A percentile compares a stretch with the other conserved stretches of the same genome.
These are phyloP conservation scores for Eurytoma adleriae DNA, from an alignment of 2,888 invertebrate species.

Conservation along the genomic window DNA sequence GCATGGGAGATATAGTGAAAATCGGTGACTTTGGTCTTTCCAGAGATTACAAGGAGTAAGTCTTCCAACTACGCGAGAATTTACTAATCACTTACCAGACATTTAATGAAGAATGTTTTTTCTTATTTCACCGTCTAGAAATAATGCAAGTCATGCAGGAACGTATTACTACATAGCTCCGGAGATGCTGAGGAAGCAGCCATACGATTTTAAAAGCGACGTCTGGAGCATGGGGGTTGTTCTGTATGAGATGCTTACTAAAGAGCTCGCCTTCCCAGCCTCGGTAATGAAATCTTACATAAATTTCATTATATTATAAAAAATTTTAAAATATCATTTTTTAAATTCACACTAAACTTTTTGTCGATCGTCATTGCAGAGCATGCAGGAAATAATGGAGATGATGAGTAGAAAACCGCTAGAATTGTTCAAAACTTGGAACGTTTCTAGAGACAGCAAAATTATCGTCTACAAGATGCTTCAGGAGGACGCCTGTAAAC, in stretches of 20 bases:
- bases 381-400: conserved; percentile 60
- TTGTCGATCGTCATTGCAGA: conserved; percentile 56
- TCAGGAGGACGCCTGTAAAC: conserved; percentile 61
- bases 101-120: neutral
- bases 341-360: neutral
- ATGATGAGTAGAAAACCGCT: conserved; percentile 62
- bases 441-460: conserved; percentile 59
- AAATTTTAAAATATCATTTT: neutral
- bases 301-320: neutral
- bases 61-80: neutral
- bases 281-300: conserved; percentile 58
- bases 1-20: conserved; percentile 83
- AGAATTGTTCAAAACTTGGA: conserved; percentile 55
- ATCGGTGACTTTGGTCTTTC: conserved; percentile 93
- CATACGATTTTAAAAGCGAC: conserved; percentile 88
- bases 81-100: neutral
- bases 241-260: conserved; percentile 83
- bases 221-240: conserved; percentile 93
- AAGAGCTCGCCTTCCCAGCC: conserved; percentile 67
- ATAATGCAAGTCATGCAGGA: conserved; percentile 64
- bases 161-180: conserved; percentile 87
- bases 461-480: conserved; percentile 70
- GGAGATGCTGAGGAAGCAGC: conserved; percentile 87
- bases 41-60: conserved; percentile 77
- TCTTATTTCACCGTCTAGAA: conserved; percentile 36